Evolutionary conservation across 2,113 vertebrate species (phyloP).

Genomic region (Amphiprion ocellaris): DNA sequence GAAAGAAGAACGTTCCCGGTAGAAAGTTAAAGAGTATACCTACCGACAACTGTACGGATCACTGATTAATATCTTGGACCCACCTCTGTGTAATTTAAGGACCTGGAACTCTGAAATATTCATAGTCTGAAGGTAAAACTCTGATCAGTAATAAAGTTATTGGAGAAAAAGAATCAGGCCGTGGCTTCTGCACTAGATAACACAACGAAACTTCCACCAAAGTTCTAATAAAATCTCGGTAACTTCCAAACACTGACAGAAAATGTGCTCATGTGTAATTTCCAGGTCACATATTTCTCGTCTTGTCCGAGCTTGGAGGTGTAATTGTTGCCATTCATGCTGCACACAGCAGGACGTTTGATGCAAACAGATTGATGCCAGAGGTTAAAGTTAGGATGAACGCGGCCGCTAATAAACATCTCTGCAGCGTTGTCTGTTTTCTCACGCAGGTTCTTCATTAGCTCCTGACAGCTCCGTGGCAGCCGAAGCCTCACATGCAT

Average conservation of each 20-base stretch:
- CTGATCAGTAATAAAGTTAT: too few species aligned
- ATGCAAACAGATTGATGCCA: constrained; percentile 49
- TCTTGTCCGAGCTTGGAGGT: neutral
- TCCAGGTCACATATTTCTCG: neutral
- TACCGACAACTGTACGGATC: too few species aligned
- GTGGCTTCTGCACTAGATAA: too few species aligned
- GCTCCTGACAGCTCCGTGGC: constrained; percentile 32
- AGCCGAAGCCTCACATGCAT: constrained; percentile 27
- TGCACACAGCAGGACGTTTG: neutral
- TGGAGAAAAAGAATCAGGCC: too few species aligned
- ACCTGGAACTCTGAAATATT: too few species aligned
- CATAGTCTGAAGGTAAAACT: too few species aligned
- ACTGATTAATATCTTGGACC: too few species aligned
- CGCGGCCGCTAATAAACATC: constrained; percentile 19
- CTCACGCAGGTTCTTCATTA: constrained; percentile 60
- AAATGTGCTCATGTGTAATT: neutral
- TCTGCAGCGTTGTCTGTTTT: constrained; percentile 3
- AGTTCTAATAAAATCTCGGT: too few species aligned
- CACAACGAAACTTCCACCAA: too few species aligned
- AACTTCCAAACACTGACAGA: neutral
- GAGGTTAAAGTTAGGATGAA: constrained; percentile 37
- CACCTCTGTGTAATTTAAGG: too few species aligned
- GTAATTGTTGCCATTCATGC: constrained; percentile 41
- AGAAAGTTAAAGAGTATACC: too few species aligned
- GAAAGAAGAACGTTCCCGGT: too few species aligned